Evolutionary conservation across 1,140 invertebrate species (phyloP).

Genomic region (Arctopsyche grandis): DNA sequence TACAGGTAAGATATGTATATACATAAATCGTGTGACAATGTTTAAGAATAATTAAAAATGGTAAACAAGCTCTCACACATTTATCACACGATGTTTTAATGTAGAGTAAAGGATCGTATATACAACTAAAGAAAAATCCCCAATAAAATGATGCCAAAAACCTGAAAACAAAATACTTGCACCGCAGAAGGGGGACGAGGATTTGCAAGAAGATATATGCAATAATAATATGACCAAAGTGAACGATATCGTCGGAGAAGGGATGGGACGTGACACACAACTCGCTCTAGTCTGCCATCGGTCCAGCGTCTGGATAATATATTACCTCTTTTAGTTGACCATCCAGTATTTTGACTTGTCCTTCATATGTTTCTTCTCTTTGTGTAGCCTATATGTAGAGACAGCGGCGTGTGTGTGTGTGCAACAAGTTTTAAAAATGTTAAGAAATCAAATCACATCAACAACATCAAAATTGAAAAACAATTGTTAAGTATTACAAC

Average conservation of each 20-base stretch:
- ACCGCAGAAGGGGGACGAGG: not conserved
- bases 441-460: slow-evolving; percentile 51
- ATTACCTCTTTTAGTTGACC: slow-evolving; percentile 96
- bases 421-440: slow-evolving; percentile 47
- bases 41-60: not conserved
- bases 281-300: slow-evolving; percentile 51
- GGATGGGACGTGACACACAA: slow-evolving; percentile 35
- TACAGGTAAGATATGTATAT: not conserved
- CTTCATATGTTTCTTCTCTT: slow-evolving; percentile 95
- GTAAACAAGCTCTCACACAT: not conserved
- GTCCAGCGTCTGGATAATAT: slow-evolving; percentile 57
- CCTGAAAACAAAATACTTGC: slow-evolving; percentile 26
- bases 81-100: not conserved
- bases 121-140: not conserved
- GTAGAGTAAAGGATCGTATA: not conserved
- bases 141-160: slow-evolving; percentile 16
- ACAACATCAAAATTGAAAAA: slow-evolving; percentile 56
- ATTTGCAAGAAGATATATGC: not conserved
- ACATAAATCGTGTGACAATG: not conserved
- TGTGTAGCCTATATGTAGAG: slow-evolving; percentile 82
- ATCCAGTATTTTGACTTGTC: slow-evolving; percentile 92
- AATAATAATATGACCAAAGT: not conserved
- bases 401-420: slow-evolving; percentile 34
- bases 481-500: slow-evolving; percentile 35
- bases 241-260: not conserved